phyloP scores from a whole-genome alignment of 2,113 vertebrate species.

The Cyprinodon brontotheroides region DNA sequence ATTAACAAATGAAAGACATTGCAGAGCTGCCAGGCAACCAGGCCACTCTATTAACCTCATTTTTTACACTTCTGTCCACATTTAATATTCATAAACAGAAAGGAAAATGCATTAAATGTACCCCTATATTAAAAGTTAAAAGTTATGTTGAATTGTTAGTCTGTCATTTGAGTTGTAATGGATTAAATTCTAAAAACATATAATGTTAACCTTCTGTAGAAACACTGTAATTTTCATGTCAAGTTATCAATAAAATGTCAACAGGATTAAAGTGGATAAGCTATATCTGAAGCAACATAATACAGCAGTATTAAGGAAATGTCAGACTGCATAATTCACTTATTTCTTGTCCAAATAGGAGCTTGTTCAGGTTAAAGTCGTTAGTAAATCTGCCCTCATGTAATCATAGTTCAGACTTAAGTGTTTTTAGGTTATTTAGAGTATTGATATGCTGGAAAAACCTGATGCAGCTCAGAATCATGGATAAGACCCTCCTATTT shows the following conservation, averaged over 20 bases:
- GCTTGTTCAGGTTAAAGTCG: no score
- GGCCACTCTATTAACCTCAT: constrained; percentile 32
- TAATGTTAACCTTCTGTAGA: no score
- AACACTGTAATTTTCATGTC: neutral
- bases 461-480: no score
- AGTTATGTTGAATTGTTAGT: neutral
- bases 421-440: no score
- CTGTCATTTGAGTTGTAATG: no score
- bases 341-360: no score
- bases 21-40: constrained; percentile 54
- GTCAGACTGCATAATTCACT: neutral
- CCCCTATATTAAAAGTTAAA: neutral
- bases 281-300: neutral
- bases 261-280: neutral
- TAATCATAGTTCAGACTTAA: no score
- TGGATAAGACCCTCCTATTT: no score
- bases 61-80: constrained; percentile 17
- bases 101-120: neutral
- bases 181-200: no score
- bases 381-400: no score
- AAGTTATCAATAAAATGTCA: neutral
- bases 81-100: constrained; percentile 25
- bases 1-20: constrained; percentile 55
- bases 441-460: no score
- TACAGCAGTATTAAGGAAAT: no score